Conservation (phyloP, 2,888 invertebrate genomes). For the Troides helena region DNA sequence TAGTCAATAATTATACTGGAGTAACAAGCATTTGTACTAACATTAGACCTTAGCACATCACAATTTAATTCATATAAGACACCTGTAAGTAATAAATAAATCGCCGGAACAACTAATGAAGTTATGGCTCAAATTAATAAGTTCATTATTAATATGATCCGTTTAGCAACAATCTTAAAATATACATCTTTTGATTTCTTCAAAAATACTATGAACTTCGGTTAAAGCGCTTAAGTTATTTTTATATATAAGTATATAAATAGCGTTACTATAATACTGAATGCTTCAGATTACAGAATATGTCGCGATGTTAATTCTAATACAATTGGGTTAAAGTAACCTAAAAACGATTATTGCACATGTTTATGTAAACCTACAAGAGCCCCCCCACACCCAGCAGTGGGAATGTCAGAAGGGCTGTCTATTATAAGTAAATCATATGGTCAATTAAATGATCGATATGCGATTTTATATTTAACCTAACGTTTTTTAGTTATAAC, state of each 20-base stretch:
- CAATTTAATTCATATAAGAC: conserved; percentile 6
- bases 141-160: conserved; percentile 23
- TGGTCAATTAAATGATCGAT: conserved; percentile 25
- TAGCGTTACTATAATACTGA: conserved; percentile 58
- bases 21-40: conserved; percentile 51
- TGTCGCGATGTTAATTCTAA: neutral
- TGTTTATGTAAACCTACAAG: neutral
- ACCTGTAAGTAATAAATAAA: conserved; percentile 7
- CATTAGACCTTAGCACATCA: conserved; percentile 46
- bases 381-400: too few species aligned
- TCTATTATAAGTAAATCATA: too few species aligned
- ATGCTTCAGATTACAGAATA: conserved; percentile 41
- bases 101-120: conserved; percentile 27
- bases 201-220: conserved; percentile 66
- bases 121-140: conserved; percentile 12
- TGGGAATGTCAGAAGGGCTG: too few species aligned
- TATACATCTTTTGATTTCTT: conserved; percentile 39
- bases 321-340: neutral
- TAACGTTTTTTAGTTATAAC: conserved; percentile 17
- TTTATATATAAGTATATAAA: conserved; percentile 37
- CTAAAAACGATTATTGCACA: conserved; percentile 25
- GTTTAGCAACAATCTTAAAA: conserved; percentile 42
- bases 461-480: conserved; percentile 28
- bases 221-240: conserved; percentile 53
- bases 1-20: conserved; percentile 42